phyloP scores from a whole-genome alignment of 1,140 invertebrate species.

The Pygmarrhopalites habei region DNA sequence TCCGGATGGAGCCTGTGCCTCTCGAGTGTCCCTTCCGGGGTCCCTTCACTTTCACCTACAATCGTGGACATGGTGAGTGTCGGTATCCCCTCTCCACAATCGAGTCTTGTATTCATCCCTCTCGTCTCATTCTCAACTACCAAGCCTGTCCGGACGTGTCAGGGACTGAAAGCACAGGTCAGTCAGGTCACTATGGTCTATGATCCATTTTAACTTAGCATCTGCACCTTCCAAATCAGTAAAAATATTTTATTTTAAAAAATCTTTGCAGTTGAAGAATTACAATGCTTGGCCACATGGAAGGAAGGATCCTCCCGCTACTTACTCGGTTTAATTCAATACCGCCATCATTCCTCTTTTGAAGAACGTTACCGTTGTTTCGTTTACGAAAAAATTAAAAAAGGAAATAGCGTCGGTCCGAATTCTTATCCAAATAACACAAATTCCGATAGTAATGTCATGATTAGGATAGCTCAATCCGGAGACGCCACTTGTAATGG shows the following conservation, averaged over 20 bases:
- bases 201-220: too few species aligned
- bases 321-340: conserved; percentile 46
- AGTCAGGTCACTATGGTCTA: too few species aligned
- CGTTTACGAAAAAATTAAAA: conserved; percentile 41
- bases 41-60: conserved; percentile 77
- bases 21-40: conserved; percentile 75
- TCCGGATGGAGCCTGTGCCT: conserved; percentile 67
- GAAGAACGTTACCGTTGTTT: conserved; percentile 48
- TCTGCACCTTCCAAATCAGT: too few species aligned
- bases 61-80: conserved; percentile 68
- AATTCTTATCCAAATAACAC: conserved; percentile 9
- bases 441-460: conserved; percentile 35
- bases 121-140: conserved; percentile 70
- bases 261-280: conserved; percentile 44
- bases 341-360: conserved; percentile 43
- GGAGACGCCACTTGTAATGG: conserved; percentile 75
- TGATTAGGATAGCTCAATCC: conserved; percentile 63
- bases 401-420: conserved; percentile 20
- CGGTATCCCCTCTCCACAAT: conserved; percentile 63
- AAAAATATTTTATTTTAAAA: too few species aligned
- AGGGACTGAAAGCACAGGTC: conserved; percentile 56
- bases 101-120: conserved; percentile 74
- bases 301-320: conserved; percentile 48
- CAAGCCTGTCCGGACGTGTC: conserved; percentile 84
- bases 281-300: conserved; percentile 47